phyloP scores from a whole-genome alignment of 2,888 invertebrate species.

The Galeopsomyia nigrocyanea region DNA sequence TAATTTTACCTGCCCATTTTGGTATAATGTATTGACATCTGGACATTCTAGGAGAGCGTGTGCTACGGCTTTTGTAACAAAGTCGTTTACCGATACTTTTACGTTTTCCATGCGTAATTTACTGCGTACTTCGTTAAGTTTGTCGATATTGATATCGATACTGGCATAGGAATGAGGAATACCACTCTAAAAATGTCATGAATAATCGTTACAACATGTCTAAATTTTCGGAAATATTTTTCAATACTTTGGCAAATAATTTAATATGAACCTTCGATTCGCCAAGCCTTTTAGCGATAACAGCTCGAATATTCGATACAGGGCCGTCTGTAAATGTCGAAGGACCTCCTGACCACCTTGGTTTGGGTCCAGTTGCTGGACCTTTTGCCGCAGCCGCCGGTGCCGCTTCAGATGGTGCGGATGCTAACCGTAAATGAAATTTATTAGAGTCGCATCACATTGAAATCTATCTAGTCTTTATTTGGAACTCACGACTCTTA shows the following conservation, averaged over 20 bases:
- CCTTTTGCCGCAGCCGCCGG: conserved; percentile 16
- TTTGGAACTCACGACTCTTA: conserved; percentile 55
- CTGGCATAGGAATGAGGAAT: conserved; percentile 78
- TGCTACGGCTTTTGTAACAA: conserved; percentile 77
- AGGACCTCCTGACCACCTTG: conserved; percentile 51
- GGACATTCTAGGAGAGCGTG: conserved; percentile 72
- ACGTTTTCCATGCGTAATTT: conserved; percentile 71
- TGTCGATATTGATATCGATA: conserved; percentile 72
- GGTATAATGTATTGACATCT: conserved; percentile 69
- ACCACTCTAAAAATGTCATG: conserved; percentile 68
- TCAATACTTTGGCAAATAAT: not conserved
- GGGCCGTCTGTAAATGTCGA: conserved; percentile 71
- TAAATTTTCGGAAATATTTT: conserved; percentile 16
- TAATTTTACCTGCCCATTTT: conserved; percentile 67
- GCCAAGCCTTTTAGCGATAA: conserved; percentile 76
- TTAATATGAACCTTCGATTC: conserved; percentile 72
- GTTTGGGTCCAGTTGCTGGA: not conserved
- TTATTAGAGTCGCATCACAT: not conserved
- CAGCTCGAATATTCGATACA: conserved; percentile 73
- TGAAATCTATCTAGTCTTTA: conserved; percentile 4
- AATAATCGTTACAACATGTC: conserved; percentile 6
- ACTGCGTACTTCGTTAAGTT: conserved; percentile 70
- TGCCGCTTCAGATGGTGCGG: conserved; percentile 28
- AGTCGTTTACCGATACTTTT: conserved; percentile 77
- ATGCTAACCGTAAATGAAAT: conserved; percentile 23